Evolutionary conservation across 2,888 invertebrate genomes (phyloP).

Genomic region (Eupsilia transversa): DNA sequence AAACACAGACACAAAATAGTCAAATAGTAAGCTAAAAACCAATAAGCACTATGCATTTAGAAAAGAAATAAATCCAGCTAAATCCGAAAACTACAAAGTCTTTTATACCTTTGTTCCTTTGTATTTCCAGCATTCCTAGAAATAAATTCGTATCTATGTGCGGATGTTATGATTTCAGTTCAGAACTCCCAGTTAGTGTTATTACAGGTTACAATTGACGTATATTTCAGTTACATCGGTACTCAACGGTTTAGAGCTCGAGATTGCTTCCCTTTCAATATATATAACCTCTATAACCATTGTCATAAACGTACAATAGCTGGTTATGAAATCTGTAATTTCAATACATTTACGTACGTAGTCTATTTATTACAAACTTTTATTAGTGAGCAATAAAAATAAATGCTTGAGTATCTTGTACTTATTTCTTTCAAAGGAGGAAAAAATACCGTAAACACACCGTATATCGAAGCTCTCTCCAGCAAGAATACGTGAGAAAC

Average conservation of each 20-base stretch:
- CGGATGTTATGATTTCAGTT: not conserved
- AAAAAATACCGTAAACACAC: slow-evolving; percentile 31
- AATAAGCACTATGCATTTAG: not conserved
- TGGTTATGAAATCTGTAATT: slow-evolving; percentile 26
- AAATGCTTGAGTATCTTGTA: slow-evolving; percentile 12
- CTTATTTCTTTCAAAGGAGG: slow-evolving; percentile 5
- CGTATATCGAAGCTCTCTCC: slow-evolving; percentile 2
- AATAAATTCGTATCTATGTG: not conserved
- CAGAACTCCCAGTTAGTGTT: slow-evolving; percentile 22
- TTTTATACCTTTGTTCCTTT: not conserved
- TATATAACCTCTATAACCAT: slow-evolving; percentile 25
- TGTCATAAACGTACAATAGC: slow-evolving; percentile 42
- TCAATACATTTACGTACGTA: slow-evolving; percentile 2
- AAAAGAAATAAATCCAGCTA: not conserved
- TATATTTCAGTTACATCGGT: slow-evolving; percentile 29
- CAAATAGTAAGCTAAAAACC: not conserved
- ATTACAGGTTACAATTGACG: slow-evolving; percentile 22
- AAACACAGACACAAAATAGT: not conserved
- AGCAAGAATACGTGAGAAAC: slow-evolving; percentile 36
- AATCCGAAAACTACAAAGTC: not conserved
- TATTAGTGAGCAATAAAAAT: slow-evolving; percentile 20
- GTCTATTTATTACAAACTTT: slow-evolving; percentile 22
- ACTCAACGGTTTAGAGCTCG: slow-evolving; percentile 26
- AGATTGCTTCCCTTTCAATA: slow-evolving; percentile 45
- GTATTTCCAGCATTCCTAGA: not conserved